A percentile compares a stretch with the other conserved stretches of the same genome.
Conservation (phyloP, 92 coral and sea anemone genomes). For the Parazoanthus atlanticus region DNA sequence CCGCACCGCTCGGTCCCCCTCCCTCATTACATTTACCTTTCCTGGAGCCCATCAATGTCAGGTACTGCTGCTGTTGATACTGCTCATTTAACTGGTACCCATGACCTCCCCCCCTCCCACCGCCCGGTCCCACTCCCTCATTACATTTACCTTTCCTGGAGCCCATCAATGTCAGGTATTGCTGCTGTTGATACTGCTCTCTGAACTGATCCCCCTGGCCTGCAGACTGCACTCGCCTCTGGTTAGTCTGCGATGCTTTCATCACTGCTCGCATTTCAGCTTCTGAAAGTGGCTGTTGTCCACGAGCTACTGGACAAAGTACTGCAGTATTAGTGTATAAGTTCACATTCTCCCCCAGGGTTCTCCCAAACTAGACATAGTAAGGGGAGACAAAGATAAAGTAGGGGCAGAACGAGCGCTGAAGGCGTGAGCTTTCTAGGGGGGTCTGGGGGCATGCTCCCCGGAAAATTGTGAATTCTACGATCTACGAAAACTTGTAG, state of each 20-base stretch:
- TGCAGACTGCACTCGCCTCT: conserved; percentile 56
- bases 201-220: conserved; percentile 49
- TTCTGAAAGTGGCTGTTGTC: conserved; percentile 83
- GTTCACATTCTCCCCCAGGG: too few relatives aligned
- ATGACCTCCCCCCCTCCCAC: conserved; percentile 41
- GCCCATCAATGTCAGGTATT: conserved; percentile 64
- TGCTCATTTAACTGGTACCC: conserved; percentile 40
- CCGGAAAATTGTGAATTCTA: too few relatives aligned
- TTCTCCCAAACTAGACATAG: too few relatives aligned
- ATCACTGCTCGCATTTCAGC: conserved; percentile 95
- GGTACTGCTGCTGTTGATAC: conserved; percentile 61
- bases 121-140: too few relatives aligned
- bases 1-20: too few relatives aligned
- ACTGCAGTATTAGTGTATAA: neutral
- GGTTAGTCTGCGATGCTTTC: conserved; percentile 89
- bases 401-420: too few relatives aligned
- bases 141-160: conserved; percentile 70
- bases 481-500: too few relatives aligned
- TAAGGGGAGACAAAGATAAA: too few relatives aligned
- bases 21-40: conserved; percentile 57
- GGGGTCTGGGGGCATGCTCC: too few relatives aligned
- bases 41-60: conserved; percentile 60
- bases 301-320: conserved; percentile 17
- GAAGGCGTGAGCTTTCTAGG: too few relatives aligned
- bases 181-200: conserved; percentile 51